A percentile compares a stretch with the other conserved stretches of the same genome.
Conservation (phyloP, 2,888 invertebrate genomes). For the Orthosia gothica region DNA sequence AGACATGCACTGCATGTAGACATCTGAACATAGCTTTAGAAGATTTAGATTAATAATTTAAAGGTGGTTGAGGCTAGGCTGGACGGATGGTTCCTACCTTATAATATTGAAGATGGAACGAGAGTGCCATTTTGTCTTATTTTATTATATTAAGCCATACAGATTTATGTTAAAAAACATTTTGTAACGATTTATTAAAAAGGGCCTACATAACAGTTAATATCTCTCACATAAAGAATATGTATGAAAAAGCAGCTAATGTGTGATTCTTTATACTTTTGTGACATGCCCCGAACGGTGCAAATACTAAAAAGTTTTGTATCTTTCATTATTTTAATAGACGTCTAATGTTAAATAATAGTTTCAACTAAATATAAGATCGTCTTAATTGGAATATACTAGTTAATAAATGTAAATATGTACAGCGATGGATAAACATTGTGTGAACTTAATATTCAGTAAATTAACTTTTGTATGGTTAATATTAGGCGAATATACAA, state of each 20-base stretch:
- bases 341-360: constrained; percentile 51
- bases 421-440: constrained; percentile 78
- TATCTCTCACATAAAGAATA: constrained; percentile 13
- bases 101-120: constrained; percentile 63
- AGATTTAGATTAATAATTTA: constrained; percentile 13
- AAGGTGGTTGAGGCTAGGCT: constrained; percentile 48
- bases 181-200: constrained; percentile 51
- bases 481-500: constrained; percentile 87
- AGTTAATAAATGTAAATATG: constrained; percentile 84
- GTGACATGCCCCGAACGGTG: constrained; percentile 45
- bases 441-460: constrained; percentile 72
- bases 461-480: constrained; percentile 84
- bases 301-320: constrained; percentile 46
- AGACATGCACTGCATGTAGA: background rate
- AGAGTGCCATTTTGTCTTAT: constrained; percentile 67
- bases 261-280: constrained; percentile 39
- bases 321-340: constrained; percentile 50
- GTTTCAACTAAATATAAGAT: constrained; percentile 56
- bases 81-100: constrained; percentile 61
- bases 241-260: constrained; percentile 15
- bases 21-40: constrained; percentile 8
- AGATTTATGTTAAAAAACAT: constrained; percentile 51
- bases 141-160: constrained; percentile 63
- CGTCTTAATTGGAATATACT: constrained; percentile 62
- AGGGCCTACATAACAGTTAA: constrained; percentile 41